phyloP scores from a whole-genome alignment of 1,140 invertebrate species.

The Pomacea maculata region DNA sequence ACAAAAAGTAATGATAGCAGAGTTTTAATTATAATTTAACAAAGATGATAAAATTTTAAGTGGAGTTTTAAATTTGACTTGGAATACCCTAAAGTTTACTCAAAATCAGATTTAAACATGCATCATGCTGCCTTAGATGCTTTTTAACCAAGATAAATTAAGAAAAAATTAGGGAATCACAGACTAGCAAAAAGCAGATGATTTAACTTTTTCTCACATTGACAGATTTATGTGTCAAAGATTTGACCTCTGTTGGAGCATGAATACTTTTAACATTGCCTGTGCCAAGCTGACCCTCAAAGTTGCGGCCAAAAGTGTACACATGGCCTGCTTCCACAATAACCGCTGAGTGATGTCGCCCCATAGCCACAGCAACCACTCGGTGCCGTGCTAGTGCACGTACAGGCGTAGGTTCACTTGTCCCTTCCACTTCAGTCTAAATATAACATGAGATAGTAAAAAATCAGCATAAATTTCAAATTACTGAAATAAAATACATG shows the following conservation, averaged over 20 bases:
- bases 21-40: neutral
- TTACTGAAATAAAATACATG: too few relatives aligned
- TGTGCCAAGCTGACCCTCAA: slow-evolving; percentile 71
- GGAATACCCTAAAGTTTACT: too few relatives aligned
- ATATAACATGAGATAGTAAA: slow-evolving; percentile 12
- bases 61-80: neutral
- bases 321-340: slow-evolving; percentile 76
- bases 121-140: too few relatives aligned
- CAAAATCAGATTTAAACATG: too few relatives aligned
- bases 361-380: slow-evolving; percentile 71
- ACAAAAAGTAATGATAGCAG: too few relatives aligned
- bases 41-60: neutral
- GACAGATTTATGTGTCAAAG: slow-evolving; percentile 68
- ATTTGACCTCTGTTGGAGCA: slow-evolving; percentile 69
- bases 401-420: slow-evolving; percentile 65
- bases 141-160: neutral
- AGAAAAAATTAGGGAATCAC: neutral
- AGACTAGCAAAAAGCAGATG: slow-evolving; percentile 8
- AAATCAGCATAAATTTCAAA: neutral
- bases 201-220: slow-evolving; percentile 64
- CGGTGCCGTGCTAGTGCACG: slow-evolving; percentile 61
- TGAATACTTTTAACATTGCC: slow-evolving; percentile 64
- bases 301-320: slow-evolving; percentile 75
- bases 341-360: slow-evolving; percentile 71
- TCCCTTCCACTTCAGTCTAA: slow-evolving; percentile 67